phyloP scores from a whole-genome alignment of 2,797 vertebrate genomes.

The Semaprochilodus insignis region DNA sequence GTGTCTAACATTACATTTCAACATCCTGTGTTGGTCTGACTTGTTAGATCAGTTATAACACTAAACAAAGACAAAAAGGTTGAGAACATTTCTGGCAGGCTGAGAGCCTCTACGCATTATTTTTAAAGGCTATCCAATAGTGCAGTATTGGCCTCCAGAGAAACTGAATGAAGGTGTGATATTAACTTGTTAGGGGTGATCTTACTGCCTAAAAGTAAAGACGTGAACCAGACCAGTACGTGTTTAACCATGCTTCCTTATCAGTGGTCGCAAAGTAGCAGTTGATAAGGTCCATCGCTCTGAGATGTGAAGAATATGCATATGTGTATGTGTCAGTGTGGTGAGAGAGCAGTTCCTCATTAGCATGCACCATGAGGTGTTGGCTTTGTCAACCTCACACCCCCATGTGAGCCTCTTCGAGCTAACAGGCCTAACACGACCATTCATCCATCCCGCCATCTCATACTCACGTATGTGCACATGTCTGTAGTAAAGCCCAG shows the following conservation, averaged over 20 bases:
- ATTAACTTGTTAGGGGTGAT: neutral
- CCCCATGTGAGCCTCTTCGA: conserved; percentile 63
- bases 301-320: neutral
- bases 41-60: neutral
- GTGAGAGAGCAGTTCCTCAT: conserved; percentile 69
- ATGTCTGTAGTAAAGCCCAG: neutral
- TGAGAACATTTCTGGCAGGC: neutral
- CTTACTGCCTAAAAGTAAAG: neutral
- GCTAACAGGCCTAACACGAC: conserved; percentile 54
- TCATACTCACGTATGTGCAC: neutral
- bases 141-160: neutral
- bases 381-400: conserved; percentile 63
- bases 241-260: neutral
- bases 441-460: neutral
- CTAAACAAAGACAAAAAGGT: neutral
- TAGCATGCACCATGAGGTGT: conserved; percentile 69
- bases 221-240: neutral
- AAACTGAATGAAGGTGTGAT: no score
- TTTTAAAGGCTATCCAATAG: neutral
- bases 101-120: neutral
- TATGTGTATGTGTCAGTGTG: conserved; percentile 62
- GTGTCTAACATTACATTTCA: neutral
- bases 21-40: neutral
- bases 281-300: neutral
- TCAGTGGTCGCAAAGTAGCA: neutral